Conservation (phyloP, 2,113 vertebrate genomes). For the Gyps fulvus region DNA sequence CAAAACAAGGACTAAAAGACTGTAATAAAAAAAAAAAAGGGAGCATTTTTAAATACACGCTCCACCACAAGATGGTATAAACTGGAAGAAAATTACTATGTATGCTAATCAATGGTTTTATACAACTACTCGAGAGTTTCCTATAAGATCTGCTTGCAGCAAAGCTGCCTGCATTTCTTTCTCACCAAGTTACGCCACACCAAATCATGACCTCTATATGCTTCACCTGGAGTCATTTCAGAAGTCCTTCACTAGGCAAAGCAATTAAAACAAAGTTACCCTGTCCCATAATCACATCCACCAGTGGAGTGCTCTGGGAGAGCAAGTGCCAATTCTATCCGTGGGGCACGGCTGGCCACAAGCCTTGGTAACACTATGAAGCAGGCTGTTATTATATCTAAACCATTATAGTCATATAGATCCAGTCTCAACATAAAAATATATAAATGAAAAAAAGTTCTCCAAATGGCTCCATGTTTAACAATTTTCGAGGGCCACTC, state of each 20-base stretch:
- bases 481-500: neutral
- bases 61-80: constrained; percentile 54
- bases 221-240: neutral
- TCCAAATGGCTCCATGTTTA: neutral
- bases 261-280: constrained; percentile 30
- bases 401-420: constrained; percentile 53
- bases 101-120: constrained; percentile 62
- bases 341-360: neutral
- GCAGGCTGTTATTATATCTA: constrained; percentile 60
- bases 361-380: constrained; percentile 20
- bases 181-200: neutral
- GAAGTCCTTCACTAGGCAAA: neutral
- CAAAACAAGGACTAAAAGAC: constrained; percentile 51
- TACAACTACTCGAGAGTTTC: constrained; percentile 31
- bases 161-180: neutral
- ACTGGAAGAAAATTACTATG: constrained; percentile 65
- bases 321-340: constrained; percentile 33
- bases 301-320: neutral
- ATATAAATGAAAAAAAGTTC: constrained; percentile 47
- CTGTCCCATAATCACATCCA: constrained; percentile 39
- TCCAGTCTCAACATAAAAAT: constrained; percentile 62
- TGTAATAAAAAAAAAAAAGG: constrained; percentile 43
- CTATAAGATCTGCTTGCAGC: neutral
- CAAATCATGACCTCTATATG: neutral
- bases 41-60: constrained; percentile 32